Evolutionary conservation across 1,140 invertebrate species (phyloP).

Genomic region (Gonatopus flavifemur): DNA sequence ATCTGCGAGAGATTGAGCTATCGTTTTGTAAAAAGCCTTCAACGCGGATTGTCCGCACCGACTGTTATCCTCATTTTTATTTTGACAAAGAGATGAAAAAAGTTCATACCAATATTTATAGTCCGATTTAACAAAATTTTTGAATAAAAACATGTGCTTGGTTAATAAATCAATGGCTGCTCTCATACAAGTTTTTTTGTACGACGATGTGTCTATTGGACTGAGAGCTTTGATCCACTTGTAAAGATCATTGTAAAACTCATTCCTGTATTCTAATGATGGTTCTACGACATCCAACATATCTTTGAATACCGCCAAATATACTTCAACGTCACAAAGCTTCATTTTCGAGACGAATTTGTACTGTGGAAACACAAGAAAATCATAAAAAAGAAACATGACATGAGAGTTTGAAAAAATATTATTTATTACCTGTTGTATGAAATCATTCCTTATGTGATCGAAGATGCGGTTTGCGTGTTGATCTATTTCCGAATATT

Average conservation of each 20-base stretch:
- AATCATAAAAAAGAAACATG: slow-evolving; percentile 5
- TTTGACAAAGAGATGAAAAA: slow-evolving; percentile 18
- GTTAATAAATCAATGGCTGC: slow-evolving; percentile 31
- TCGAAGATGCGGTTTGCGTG: slow-evolving; percentile 17
- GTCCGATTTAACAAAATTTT: slow-evolving; percentile 33
- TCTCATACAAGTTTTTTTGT: slow-evolving; percentile 17
- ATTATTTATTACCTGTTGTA: slow-evolving; percentile 20
- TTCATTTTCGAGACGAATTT: neutral
- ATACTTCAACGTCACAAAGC: slow-evolving; percentile 20
- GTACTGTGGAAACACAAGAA: slow-evolving; percentile 16
- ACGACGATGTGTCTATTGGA: neutral
- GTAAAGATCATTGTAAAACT: slow-evolving; percentile 16
- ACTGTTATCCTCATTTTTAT: slow-evolving; percentile 24
- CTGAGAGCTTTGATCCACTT: slow-evolving; percentile 16
- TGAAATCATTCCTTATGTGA: slow-evolving; percentile 19
- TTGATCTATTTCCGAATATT: neutral
- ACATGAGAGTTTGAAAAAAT: slow-evolving; percentile 4
- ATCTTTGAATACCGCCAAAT: slow-evolving; percentile 30
- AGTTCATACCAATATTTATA: slow-evolving; percentile 40
- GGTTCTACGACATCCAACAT: slow-evolving; percentile 29
- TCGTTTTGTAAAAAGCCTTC: slow-evolving; percentile 39
- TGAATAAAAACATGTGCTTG: slow-evolving; percentile 30
- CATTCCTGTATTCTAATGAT: slow-evolving; percentile 1
- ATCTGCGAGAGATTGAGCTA: slow-evolving; percentile 34
- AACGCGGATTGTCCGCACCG: slow-evolving; percentile 33